Conservation (phyloP, 2,888 invertebrate species). For the Mimachlamys varia region DNA sequence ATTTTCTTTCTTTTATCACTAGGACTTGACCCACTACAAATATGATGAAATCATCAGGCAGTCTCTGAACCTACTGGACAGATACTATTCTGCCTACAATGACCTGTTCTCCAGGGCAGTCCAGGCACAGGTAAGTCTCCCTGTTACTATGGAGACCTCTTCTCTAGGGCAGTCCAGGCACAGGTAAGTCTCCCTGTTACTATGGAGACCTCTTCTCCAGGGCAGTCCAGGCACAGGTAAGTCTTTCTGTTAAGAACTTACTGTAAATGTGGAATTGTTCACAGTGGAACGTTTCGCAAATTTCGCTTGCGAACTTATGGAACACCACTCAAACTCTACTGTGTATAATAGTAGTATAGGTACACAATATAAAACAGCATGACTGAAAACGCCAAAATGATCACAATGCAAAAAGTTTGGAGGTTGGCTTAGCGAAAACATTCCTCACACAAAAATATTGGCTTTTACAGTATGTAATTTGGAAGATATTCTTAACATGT, state of each 20-base stretch:
- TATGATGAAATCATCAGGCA: conserved; percentile 72
- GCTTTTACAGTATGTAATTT: no score
- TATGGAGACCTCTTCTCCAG: conserved; percentile 69
- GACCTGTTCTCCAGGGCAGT: conserved; percentile 69
- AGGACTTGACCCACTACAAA: conserved; percentile 73
- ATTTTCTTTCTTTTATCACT: conserved; percentile 37
- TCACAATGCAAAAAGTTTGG: no score
- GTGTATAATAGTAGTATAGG: no score
- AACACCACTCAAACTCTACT: no score
- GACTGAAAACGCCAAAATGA: no score
- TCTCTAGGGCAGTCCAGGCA: conserved; percentile 69
- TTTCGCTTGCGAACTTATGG: no score
- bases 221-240: conserved; percentile 73
- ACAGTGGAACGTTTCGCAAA: no score
- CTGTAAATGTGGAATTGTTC: no score
- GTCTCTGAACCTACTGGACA: conserved; percentile 69
- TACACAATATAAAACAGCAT: no score
- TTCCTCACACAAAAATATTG: no score
- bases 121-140: conserved; percentile 68
- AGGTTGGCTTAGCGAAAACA: no score
- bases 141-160: conserved; percentile 61
- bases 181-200: conserved; percentile 62
- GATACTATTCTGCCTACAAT: conserved; percentile 68
- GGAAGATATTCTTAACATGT: no score
- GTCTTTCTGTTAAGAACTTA: not conserved